Conservation (phyloP, 2,888 invertebrate genomes). For the Alcis repandata region DNA sequence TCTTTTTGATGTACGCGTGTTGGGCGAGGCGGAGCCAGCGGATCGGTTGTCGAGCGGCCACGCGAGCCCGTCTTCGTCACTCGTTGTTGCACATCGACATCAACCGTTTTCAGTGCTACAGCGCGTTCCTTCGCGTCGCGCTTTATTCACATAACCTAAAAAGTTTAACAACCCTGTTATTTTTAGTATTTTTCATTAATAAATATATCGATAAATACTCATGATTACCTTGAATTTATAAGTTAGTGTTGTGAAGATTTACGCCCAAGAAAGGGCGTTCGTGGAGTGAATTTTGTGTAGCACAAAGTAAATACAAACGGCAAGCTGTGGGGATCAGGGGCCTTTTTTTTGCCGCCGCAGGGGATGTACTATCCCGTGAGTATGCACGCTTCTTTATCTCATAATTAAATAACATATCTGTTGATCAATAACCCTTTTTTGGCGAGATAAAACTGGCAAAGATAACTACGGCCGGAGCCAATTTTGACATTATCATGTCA, state of each 20-base stretch:
- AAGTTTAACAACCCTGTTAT: conserved; percentile 74
- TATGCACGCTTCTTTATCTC: conserved; percentile 64
- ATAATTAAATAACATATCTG: conserved; percentile 17
- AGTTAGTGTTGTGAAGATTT: conserved; percentile 81
- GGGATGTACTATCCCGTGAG: conserved; percentile 99
- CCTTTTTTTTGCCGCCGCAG: conserved; percentile 98
- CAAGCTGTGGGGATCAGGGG: conserved; percentile 99
- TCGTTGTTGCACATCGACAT: conserved; percentile 84
- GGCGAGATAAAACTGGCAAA: conserved; percentile 4
- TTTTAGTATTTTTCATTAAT: conserved; percentile 72
- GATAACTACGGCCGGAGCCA: conserved; percentile 18
- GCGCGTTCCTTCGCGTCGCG: conserved; percentile 85
- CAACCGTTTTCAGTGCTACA: conserved; percentile 84
- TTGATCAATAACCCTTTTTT: conserved; percentile 40
- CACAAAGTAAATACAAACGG: conserved; percentile 90
- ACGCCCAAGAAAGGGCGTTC: conserved; percentile 78
- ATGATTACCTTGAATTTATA: conserved; percentile 83
- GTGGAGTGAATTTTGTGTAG: conserved; percentile 87
- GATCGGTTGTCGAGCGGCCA: conserved; percentile 65
- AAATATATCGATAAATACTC: conserved; percentile 74
- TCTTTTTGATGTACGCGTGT: conserved; percentile 61
- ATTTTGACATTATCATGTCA: conserved; percentile 32
- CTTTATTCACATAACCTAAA: conserved; percentile 83
- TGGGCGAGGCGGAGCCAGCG: conserved; percentile 52
- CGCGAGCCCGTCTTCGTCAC: conserved; percentile 64